phyloP scores from a whole-genome alignment of 1,140 invertebrate genomes.

The Pantala flavescens region DNA sequence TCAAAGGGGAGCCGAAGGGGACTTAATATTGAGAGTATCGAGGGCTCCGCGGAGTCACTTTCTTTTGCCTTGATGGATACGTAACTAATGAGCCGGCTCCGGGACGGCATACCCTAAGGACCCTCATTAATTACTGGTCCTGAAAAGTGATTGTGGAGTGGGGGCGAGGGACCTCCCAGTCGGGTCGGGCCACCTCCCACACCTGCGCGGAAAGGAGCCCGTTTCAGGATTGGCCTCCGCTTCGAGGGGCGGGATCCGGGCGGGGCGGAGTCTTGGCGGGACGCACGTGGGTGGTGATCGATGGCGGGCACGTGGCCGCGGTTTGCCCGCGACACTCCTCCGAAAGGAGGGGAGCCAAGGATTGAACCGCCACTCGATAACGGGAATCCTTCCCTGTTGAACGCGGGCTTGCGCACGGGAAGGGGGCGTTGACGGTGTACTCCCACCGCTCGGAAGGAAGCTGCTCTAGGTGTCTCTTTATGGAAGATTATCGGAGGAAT shows the following conservation, averaged over 20 bases:
- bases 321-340: neutral
- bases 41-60: neutral
- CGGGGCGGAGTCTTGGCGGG: neutral
- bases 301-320: neutral
- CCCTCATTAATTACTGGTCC: neutral
- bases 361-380: too few species aligned
- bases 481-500: too few species aligned
- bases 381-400: too few species aligned
- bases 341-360: too few species aligned
- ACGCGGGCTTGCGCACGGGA: too few species aligned
- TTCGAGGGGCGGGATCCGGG: neutral
- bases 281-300: neutral
- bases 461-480: too few species aligned
- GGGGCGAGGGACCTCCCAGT: neutral
- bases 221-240: neutral
- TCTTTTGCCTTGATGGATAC: constrained; percentile 14
- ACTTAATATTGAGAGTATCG: too few species aligned
- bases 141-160: neutral
- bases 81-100: constrained; percentile 14
- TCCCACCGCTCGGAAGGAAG: too few species aligned
- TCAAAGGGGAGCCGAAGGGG: too few species aligned
- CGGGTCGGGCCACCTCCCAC: neutral
- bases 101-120: neutral
- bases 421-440: too few species aligned
- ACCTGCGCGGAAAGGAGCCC: neutral